phyloP scores from a whole-genome alignment of 2,888 invertebrate species.

The Tuta absoluta region DNA sequence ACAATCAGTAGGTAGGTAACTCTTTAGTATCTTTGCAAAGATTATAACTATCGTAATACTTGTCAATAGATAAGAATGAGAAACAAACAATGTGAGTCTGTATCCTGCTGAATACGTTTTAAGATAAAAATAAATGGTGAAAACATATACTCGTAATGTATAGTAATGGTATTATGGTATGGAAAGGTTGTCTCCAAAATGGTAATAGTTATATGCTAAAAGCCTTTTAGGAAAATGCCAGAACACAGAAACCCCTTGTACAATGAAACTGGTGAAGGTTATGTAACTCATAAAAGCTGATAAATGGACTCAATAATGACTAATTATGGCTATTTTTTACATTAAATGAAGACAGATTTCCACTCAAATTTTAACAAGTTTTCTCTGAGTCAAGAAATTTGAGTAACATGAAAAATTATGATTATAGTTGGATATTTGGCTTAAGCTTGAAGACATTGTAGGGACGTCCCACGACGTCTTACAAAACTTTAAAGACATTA shows the following conservation, averaged over 20 bases:
- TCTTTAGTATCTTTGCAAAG: slow-evolving; percentile 16
- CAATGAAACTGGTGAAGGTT: no score
- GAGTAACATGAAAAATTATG: not conserved
- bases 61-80: not conserved
- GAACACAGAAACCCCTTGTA: not conserved
- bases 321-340: not conserved
- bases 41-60: not conserved
- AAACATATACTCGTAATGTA: slow-evolving; percentile 1
- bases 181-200: not conserved
- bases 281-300: not conserved
- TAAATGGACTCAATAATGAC: slow-evolving; percentile 1
- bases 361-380: not conserved
- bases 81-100: not conserved
- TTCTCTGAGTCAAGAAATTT: not conserved
- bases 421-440: no score
- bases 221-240: slow-evolving; percentile 15
- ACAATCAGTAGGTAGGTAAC: slow-evolving; percentile 1
- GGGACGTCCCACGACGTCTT: not conserved
- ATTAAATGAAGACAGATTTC: not conserved
- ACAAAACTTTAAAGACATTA: not conserved
- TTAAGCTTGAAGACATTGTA: not conserved
- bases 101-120: not conserved
- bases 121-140: not conserved
- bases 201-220: slow-evolving; percentile 7
- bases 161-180: not conserved